Conservation (phyloP, 1,140 invertebrate genomes). For the Hirudo medicinalis region DNA sequence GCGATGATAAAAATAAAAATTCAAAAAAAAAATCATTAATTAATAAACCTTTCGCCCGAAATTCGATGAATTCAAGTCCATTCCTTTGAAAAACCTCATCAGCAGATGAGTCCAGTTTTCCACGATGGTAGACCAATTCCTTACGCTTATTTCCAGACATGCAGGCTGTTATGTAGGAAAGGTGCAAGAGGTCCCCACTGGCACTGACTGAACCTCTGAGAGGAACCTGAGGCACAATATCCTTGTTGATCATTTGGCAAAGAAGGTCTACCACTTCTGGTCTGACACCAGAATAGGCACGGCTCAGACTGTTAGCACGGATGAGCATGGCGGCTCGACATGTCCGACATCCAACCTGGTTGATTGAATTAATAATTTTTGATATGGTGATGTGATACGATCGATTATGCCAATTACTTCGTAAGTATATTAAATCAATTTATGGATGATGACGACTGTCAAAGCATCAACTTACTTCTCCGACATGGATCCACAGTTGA, state of each 20-base stretch:
- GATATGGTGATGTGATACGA: no score
- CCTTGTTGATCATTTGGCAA: slow-evolving; percentile 16
- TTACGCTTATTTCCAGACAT: slow-evolving; percentile 18
- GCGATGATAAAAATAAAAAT: no score
- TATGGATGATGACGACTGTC: background rate
- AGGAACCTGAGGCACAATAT: slow-evolving; percentile 22
- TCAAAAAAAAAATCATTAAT: no score
- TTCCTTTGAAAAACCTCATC: slow-evolving; percentile 5
- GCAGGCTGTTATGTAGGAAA: slow-evolving; percentile 22
- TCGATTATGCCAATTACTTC: background rate
- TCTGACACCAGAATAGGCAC: slow-evolving; percentile 20
- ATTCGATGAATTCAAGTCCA: slow-evolving; percentile 11
- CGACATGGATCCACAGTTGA: slow-evolving; percentile 14
- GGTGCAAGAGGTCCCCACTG: slow-evolving; percentile 21
- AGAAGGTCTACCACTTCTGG: slow-evolving; percentile 18
- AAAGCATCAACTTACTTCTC: no score
- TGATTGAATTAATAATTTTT: no score
- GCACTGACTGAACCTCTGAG: slow-evolving; percentile 20
- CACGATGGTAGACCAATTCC: slow-evolving; percentile 2
- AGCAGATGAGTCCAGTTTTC: slow-evolving; percentile 1
- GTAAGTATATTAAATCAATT: background rate
- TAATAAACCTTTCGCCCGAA: slow-evolving; percentile 12
- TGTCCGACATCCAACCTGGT: slow-evolving; percentile 9
- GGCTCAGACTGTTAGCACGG: slow-evolving; percentile 19
- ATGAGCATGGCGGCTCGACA: slow-evolving; percentile 21